phyloP scores from a whole-genome alignment of 2,888 invertebrate genomes.

The Drosophila dives region DNA sequence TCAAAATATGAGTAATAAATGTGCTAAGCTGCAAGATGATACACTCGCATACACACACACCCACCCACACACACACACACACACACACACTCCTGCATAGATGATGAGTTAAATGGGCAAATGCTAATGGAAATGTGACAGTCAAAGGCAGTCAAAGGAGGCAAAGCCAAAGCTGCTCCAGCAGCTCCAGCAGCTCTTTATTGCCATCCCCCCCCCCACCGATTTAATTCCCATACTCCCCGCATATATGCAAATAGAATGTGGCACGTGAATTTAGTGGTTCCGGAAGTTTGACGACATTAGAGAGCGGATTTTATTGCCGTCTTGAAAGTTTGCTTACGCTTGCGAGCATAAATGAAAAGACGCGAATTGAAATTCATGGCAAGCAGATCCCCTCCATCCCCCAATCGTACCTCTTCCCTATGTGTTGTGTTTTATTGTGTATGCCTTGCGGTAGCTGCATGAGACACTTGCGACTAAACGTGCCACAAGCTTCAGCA shows the following conservation, averaged over 20 bases:
- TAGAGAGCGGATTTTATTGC: constrained; percentile 73
- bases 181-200: constrained; percentile 49
- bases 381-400: constrained; percentile 9
- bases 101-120: constrained; percentile 73
- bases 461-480: constrained; percentile 40
- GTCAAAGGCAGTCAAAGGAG: constrained; percentile 25
- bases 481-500: constrained; percentile 43
- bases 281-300: constrained; percentile 72
- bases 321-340: constrained; percentile 76
- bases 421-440: constrained; percentile 47
- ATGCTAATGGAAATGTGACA: constrained; percentile 79
- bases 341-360: constrained; percentile 77
- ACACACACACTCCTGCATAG: constrained; percentile 25
- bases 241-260: constrained; percentile 60
- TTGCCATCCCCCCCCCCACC: constrained; percentile 13
- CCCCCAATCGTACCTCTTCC: neutral
- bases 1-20: constrained; percentile 78
- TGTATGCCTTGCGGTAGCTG: constrained; percentile 24
- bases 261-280: constrained; percentile 75
- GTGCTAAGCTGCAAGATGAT: constrained; percentile 70
- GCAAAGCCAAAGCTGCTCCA: constrained; percentile 12
- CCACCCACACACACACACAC: constrained; percentile 11
- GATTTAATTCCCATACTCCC: constrained; percentile 12
- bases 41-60: constrained; percentile 41
- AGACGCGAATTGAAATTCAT: constrained; percentile 77